phyloP scores from a whole-genome alignment of 2,797 vertebrate genomes.

The Phataginus tetradactyla region DNA sequence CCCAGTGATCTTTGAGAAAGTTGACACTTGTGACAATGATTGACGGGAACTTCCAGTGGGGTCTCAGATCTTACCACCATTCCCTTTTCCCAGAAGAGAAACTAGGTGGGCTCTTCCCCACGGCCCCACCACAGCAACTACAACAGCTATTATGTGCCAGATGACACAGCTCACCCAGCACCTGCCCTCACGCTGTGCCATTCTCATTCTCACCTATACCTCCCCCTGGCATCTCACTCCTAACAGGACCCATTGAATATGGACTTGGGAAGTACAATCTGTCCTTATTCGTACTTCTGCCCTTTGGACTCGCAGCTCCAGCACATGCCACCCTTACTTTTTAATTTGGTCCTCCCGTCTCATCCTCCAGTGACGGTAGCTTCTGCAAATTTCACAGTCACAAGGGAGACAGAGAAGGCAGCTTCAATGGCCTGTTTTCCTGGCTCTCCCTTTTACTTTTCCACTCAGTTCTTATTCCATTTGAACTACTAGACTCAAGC shows the following conservation, averaged over 20 bases:
- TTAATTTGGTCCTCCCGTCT: background rate
- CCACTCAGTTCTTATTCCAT: background rate
- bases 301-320: background rate
- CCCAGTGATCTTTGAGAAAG: background rate
- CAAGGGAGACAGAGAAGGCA: background rate
- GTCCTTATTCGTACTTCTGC: background rate
- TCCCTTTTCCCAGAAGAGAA: slow-evolving; percentile 38
- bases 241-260: background rate
- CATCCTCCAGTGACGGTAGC: background rate
- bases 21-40: slow-evolving; percentile 36
- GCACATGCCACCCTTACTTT: background rate
- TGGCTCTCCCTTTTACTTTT: slow-evolving; percentile 10
- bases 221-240: background rate
- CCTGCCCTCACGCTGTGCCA: background rate
- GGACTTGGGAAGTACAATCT: background rate
- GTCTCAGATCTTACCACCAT: background rate
- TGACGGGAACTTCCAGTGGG: background rate
- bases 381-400: background rate
- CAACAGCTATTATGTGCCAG: background rate
- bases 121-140: background rate
- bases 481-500: background rate
- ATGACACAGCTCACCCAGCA: rapidly evolving
- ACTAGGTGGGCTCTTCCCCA: background rate
- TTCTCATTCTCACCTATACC: background rate
- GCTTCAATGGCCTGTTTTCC: background rate